phyloP scores from a whole-genome alignment of 2,888 invertebrate genomes.

The Acanthosoma haemorrhoidale region DNA sequence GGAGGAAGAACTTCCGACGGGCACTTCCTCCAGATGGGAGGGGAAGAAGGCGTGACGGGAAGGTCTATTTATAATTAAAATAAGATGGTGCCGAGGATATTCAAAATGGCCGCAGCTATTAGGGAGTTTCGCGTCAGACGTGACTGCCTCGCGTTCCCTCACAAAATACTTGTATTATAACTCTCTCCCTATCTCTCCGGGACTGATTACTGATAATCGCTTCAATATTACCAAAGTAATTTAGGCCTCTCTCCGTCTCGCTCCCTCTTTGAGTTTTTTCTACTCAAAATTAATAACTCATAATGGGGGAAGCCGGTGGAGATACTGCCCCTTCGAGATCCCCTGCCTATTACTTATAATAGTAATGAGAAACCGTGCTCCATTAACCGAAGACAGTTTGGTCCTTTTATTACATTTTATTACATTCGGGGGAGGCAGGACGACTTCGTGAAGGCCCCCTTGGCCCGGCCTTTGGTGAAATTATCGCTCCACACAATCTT shows the following conservation, averaged over 20 bases:
- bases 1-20: neutral
- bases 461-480: too few relatives aligned
- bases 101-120: conserved; percentile 30
- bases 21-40: neutral
- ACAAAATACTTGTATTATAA: neutral
- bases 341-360: conserved; percentile 23
- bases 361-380: conserved; percentile 21
- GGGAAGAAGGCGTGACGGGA: conserved; percentile 14
- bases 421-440: too few relatives aligned
- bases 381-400: conserved; percentile 8
- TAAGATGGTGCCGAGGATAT: conserved; percentile 24
- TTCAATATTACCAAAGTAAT: conserved; percentile 39
- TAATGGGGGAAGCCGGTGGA: conserved; percentile 20
- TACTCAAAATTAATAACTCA: conserved; percentile 27
- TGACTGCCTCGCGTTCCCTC: too few relatives aligned
- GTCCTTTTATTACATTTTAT: conserved; percentile 21
- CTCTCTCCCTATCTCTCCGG: too few relatives aligned
- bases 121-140: conserved; percentile 1
- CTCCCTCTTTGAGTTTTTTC: conserved; percentile 16
- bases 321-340: neutral
- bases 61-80: conserved; percentile 27
- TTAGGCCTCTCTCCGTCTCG: conserved; percentile 27
- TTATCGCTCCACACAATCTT: conserved; percentile 1
- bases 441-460: neutral
- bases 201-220: conserved; percentile 40